Conservation (phyloP, 2,888 invertebrate species). For the Cheilosia vulpina region DNA sequence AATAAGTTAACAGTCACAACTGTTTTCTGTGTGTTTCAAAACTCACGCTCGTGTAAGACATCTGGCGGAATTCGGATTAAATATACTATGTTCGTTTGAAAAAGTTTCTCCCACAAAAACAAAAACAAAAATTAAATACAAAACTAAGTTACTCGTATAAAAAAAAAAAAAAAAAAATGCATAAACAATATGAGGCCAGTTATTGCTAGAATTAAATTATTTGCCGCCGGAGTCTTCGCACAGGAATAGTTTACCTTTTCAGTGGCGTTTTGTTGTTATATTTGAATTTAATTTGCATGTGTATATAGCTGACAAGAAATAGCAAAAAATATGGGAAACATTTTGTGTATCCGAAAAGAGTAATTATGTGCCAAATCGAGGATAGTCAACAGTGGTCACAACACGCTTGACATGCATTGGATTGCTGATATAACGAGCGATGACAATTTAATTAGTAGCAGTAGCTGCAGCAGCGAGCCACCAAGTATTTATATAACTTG, state of each 20-base stretch:
- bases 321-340: conserved; percentile 4
- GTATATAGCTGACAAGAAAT: not conserved
- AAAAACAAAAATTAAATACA: too few relatives aligned
- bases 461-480: conserved; percentile 67
- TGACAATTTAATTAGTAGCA: conserved; percentile 71
- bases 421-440: conserved; percentile 70
- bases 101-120: not conserved
- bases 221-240: conserved; percentile 9
- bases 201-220: conserved; percentile 11
- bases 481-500: conserved; percentile 69
- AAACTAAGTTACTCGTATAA: not conserved
- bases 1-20: conserved; percentile 30
- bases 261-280: conserved; percentile 7
- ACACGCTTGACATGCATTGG: conserved; percentile 65
- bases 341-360: conserved; percentile 28
- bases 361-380: conserved; percentile 50
- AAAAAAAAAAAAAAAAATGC: not conserved
- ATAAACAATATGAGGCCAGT: conserved; percentile 5
- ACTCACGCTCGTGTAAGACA: conserved; percentile 8
- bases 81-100: not conserved
- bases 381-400: conserved; percentile 36
- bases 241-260: conserved; percentile 23
- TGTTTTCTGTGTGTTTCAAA: conserved; percentile 8
- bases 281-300: not conserved
- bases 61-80: conserved; percentile 27